Percentiles rank a stretch among this genome's conserved stretches.
Evolutionary conservation across 1,140 invertebrate species (phyloP).

Genomic region (Drosophila repleta): DNA sequence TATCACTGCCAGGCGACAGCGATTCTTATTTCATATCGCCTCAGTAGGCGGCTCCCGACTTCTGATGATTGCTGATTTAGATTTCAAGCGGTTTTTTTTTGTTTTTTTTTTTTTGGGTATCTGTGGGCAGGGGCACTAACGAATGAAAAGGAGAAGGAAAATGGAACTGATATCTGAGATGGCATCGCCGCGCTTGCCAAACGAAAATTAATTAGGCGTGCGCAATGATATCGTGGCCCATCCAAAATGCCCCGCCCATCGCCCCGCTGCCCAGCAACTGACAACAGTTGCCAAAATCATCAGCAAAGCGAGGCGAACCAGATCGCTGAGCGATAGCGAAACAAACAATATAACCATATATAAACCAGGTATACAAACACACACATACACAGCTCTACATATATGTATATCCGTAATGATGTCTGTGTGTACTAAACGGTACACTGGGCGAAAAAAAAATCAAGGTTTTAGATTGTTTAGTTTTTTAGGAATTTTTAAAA

Average conservation of each 20-base stretch:
- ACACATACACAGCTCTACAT: neutral
- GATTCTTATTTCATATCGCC: conserved; percentile 48
- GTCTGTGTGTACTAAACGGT: neutral
- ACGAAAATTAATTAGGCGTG: conserved; percentile 74
- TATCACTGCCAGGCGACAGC: conserved; percentile 42
- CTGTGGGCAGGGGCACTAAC: conserved; percentile 1
- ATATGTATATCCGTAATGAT: conserved; percentile 8
- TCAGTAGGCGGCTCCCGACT: conserved; percentile 1
- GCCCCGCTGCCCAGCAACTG: neutral
- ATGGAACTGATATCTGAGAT: conserved; percentile 60
- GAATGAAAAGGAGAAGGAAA: conserved; percentile 4
- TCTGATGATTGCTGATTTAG: conserved; percentile 40
- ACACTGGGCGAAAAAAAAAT: neutral
- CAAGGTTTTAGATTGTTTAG: neutral
- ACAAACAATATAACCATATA: conserved; percentile 38
- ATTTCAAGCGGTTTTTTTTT: conserved; percentile 9
- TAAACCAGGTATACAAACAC: neutral
- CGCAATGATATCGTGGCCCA: conserved; percentile 44
- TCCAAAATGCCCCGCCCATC: neutral
- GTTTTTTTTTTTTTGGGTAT: neutral
- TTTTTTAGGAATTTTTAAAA: no score
- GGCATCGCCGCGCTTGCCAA: conserved; percentile 36
- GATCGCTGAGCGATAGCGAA: conserved; percentile 34
- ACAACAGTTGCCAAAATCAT: conserved; percentile 44
- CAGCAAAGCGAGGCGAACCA: conserved; percentile 35